Evolutionary conservation across 2,797 vertebrate species (phyloP).

Genomic region (Acomys russatus): DNA sequence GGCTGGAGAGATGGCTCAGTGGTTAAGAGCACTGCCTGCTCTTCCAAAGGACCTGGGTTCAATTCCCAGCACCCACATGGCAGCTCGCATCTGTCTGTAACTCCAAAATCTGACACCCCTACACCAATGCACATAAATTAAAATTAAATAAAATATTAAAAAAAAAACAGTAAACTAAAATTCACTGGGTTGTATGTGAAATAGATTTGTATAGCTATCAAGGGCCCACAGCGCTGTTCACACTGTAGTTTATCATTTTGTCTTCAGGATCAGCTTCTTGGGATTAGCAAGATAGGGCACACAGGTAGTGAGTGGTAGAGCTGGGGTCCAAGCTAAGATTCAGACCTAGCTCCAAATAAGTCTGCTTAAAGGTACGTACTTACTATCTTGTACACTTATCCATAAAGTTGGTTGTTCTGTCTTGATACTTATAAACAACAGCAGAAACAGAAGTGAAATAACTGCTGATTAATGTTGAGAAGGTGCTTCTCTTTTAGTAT

Average conservation of each 20-base stretch:
- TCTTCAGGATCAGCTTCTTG: slow-evolving; percentile 4
- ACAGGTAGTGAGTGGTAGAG: neutral
- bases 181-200: slow-evolving; percentile 21
- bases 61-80: no score
- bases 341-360: neutral
- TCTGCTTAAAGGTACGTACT: slow-evolving; percentile 21
- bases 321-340: slow-evolving; percentile 38
- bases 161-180: slow-evolving; percentile 54
- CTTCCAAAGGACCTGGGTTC: no score
- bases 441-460: slow-evolving; percentile 44
- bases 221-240: neutral
- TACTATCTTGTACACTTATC: neutral
- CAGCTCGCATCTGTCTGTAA: no score
- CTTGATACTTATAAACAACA: neutral
- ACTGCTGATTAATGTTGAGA: slow-evolving; percentile 46
- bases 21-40: no score
- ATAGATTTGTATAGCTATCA: slow-evolving; percentile 56
- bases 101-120: no score
- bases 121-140: no score
- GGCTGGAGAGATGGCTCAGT: no score
- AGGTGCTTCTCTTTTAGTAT: slow-evolving; percentile 18
- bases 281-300: neutral
- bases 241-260: slow-evolving; percentile 20
- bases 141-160: no score
- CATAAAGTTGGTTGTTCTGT: neutral